Percentiles rank a stretch among this genome's conserved stretches.
Conservation (phyloP, 2,888 invertebrate species). For the Drosophila setosimentum region DNA sequence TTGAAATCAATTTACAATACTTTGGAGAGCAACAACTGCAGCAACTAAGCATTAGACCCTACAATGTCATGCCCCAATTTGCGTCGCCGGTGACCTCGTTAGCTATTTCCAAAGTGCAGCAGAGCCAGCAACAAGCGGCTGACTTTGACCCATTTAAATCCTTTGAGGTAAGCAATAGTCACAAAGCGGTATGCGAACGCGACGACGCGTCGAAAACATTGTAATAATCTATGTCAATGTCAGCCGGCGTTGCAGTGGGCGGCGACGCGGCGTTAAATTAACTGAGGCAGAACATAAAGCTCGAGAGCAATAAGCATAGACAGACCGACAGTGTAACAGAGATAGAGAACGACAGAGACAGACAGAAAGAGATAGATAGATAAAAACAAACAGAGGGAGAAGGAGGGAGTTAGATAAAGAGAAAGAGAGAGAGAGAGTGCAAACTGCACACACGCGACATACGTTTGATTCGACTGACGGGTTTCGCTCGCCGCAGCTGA, state of each 20-base stretch:
- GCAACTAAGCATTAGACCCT: constrained; percentile 33
- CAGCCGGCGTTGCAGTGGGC: constrained; percentile 75
- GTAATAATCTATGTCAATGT: constrained; percentile 80
- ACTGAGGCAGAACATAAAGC: constrained; percentile 74
- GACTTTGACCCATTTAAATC: constrained; percentile 83
- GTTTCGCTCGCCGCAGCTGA: constrained; percentile 38
- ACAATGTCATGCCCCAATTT: constrained; percentile 79
- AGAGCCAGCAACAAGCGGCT: constrained; percentile 59
- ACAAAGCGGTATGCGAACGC: constrained; percentile 40
- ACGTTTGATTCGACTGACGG: constrained; percentile 27
- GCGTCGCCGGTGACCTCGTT: constrained; percentile 67
- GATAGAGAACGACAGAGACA: constrained; percentile 15
- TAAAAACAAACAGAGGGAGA: constrained; percentile 9
- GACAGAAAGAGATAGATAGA: constrained; percentile 13
- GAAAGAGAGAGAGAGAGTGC: constrained; percentile 19
- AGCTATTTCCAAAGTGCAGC: constrained; percentile 70
- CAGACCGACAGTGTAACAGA: constrained; percentile 16
- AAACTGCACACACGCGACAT: constrained; percentile 27
- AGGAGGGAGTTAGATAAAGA: constrained; percentile 12
- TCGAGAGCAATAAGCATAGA: constrained; percentile 32
- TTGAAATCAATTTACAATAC: constrained; percentile 65
- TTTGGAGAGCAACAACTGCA: constrained; percentile 35
- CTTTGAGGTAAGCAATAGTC: constrained; percentile 68
- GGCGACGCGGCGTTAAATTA: constrained; percentile 66
- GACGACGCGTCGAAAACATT: constrained; percentile 50